Base-by-base conservation (phyloP, 2,888 invertebrate species). In the Camponotus fellah region DNA sequence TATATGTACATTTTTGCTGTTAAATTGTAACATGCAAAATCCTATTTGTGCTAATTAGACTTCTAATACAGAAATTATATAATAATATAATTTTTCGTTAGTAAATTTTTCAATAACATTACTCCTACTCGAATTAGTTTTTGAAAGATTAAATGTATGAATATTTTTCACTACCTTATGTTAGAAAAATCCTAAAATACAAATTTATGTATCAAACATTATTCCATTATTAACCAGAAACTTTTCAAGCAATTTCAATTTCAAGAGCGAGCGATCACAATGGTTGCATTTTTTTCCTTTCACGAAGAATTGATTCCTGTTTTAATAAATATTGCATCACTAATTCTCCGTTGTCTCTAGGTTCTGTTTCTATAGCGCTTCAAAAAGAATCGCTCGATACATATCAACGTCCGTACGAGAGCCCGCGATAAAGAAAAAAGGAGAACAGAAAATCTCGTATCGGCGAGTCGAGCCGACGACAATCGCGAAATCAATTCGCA, bases 401-500 rank as follows among this genome's bases (percentile, higher is more conserved):
- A 26, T 64, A 80, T 80, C 79, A 81, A 75, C 76, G 81, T 75
- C 64, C 62, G 79, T 80, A 69, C 64, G 53, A 71, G 64, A 71
- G 64, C 32, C 32, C 32, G 32, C 17, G 34, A 68, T 74, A 68
- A 49, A 46, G 77, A 82, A 77, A 72, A 62, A 10, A 14, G 26
- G 14, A 10, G 58, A 69, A 68, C 75, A 32, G 69, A 74, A 77
- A 77, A 77, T 77, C 77, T 77, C 88, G 83, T 86, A 86, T 85
- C 80, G 83, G 69, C 84, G 84, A 79, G 81, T 58, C 82, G 69
- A 71, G 82, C 69, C 88, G 86, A 86, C 88, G 88, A 85, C 89
- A 92, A 92, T 92, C 92, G 90, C 91, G 92, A 93, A 93, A 93
- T 93, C 93, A 93, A 93, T 93, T 93, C 92, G 91, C 92, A 92